Evolutionary conservation across 92 coral and sea anemone species (phyloP), one percentile per base, ranked within the genome.

Genomic region (Blastomussa wellsi): DNA sequence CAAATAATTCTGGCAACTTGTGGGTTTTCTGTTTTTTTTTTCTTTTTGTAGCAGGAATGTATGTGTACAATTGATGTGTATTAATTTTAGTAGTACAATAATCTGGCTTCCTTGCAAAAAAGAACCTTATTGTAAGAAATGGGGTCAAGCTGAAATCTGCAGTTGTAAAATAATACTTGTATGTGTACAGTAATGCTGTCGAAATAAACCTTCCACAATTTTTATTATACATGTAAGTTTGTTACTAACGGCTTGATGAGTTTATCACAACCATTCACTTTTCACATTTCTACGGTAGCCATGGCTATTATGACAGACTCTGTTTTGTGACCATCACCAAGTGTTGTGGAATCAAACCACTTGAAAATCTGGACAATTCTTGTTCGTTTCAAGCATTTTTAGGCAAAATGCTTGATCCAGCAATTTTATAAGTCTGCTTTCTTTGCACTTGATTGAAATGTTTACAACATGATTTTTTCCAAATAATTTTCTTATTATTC

Each of bases 191-290:
- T 81, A 52, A n/a, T 72, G 71, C 68, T 37, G 37, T 80, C 64
- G 59, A 80, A 80, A 80, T 80, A 80, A 80, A 80, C 48, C 68
- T 29, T 28, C 64, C 8, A 32, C 64, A 48, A 9, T 17, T 29
- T 66, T 36, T n/a, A n/a, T n/a, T n/a, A n/a, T n/a, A n/a, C n/a
- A n/a, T n/a, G 33, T 22, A 42, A 67, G 35, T 42, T n/a, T 44
- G 44, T 29, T 79, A 15, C 59, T 64, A n/a, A 15, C 39, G 29
- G 15, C 19, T 74, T 62, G 68, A 62, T 10, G 1, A 62, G 16
- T 62, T 62, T 62, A 28, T 16, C 10, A 24, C 1, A 29, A 62
- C 68, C 32, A 29, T 47, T 4, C 10, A 29, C 36, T 64, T 79
- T n/a, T 31, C 12, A 38, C 47, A 12, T 44, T 74, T 44, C 35